phyloP scores from a whole-genome alignment of 2,797 vertebrate species.

The Aselliscus stoliczkanus region DNA sequence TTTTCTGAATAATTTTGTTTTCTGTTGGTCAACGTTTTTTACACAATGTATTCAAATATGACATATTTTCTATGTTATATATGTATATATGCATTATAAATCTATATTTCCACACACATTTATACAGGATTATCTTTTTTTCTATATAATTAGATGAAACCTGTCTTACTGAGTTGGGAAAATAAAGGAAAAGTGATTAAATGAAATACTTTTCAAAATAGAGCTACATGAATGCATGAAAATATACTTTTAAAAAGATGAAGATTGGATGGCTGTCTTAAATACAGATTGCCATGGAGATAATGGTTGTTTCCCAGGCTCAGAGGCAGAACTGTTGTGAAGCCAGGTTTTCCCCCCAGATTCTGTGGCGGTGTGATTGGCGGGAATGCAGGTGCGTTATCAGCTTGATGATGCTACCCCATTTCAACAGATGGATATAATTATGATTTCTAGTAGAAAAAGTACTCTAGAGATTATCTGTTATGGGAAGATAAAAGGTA shows the following conservation, averaged over 20 bases:
- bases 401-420: conserved; percentile 10
- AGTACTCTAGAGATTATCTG: conserved; percentile 23
- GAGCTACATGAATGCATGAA: conserved; percentile 16
- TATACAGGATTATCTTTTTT: background rate
- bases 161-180: background rate
- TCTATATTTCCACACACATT: background rate
- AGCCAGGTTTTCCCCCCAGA: background rate
- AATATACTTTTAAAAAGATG: background rate
- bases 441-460: conserved; percentile 41
- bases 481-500: conserved; percentile 35
- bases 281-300: conserved; percentile 29
- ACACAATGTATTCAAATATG: background rate
- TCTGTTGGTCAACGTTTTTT: background rate
- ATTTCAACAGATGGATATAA: conserved; percentile 9
- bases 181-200: conserved; percentile 15
- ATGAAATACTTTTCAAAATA: conserved; percentile 31
- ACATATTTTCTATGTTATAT: background rate
- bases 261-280: background rate
- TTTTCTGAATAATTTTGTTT: background rate
- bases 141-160: background rate
- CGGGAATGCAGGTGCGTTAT: background rate
- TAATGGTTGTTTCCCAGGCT: conserved; percentile 16
- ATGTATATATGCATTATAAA: no score
- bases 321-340: background rate
- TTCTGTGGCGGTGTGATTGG: background rate